A percentile compares a stretch with the other conserved stretches of the same genome.
These are phyloP conservation scores for Nysson spinosus DNA, from an alignment of 2,888 invertebrate genomes.

Conservation along the genomic window DNA sequence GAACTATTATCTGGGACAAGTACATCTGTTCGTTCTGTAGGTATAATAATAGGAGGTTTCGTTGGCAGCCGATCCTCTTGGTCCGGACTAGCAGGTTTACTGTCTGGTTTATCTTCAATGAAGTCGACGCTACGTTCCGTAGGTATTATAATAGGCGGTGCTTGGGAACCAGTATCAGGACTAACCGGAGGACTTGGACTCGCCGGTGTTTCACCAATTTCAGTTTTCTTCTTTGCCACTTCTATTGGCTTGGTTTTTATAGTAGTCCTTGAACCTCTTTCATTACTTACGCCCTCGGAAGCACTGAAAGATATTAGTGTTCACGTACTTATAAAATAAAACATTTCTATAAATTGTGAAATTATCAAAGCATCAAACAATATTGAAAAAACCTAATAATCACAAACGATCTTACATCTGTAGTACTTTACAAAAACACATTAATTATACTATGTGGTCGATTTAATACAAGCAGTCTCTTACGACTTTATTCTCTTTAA, in stretches of 20 bases:
- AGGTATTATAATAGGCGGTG: conserved; percentile 77
- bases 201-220: conserved; percentile 75
- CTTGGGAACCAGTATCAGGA: conserved; percentile 57
- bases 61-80: conserved; percentile 55
- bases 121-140: conserved; percentile 60
- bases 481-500: no score
- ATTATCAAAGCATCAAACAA: no score
- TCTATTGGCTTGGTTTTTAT: neutral
- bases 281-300: neutral
- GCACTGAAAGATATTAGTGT: conserved; percentile 33
- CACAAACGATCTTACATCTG: no score
- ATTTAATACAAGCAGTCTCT: no score
- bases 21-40: conserved; percentile 57
- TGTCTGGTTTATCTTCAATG: conserved; percentile 31
- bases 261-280: neutral
- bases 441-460: no score
- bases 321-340: neutral
- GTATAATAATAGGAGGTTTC: conserved; percentile 64
- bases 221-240: conserved; percentile 16
- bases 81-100: conserved; percentile 64
- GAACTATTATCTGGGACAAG: conserved; percentile 1
- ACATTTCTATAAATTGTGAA: neutral
- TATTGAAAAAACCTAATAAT: no score
- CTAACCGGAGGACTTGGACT: conserved; percentile 78
- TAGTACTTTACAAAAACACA: no score